A percentile compares a stretch with the other conserved stretches of the same genome.
phyloP scores from a whole-genome alignment of 2,113 vertebrate genomes.

The Saccopteryx bilineata region DNA sequence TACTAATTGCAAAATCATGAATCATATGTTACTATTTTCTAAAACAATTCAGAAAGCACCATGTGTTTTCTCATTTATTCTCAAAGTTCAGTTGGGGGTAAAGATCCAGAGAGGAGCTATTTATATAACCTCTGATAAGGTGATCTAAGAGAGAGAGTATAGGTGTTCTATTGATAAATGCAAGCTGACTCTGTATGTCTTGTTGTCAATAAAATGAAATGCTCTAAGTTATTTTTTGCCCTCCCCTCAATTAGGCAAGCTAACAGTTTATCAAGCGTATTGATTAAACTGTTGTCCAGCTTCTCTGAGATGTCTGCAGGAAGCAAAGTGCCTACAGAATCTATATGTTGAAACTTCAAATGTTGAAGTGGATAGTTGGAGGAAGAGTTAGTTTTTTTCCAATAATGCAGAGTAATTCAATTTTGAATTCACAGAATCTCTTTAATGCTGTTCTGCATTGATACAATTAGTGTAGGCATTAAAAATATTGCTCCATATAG shows the following conservation, averaged over 20 bases:
- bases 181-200: neutral
- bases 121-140: constrained; percentile 38
- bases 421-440: neutral
- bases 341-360: constrained; percentile 44
- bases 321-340: constrained; percentile 51
- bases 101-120: neutral
- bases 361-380: constrained; percentile 19
- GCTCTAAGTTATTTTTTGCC: constrained; percentile 48
- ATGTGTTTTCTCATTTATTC: neutral
- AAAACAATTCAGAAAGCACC: constrained; percentile 39
- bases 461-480: neutral
- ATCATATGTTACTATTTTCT: neutral
- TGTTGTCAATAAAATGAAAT: constrained; percentile 61
- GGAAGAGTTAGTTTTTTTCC: neutral
- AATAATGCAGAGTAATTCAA: constrained; percentile 14
- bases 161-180: neutral
- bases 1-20: neutral
- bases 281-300: constrained; percentile 41
- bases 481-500: neutral
- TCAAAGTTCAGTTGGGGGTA: neutral
- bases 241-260: constrained; percentile 61
- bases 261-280: constrained; percentile 53
- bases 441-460: constrained; percentile 12
- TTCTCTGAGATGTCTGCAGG: constrained; percentile 2
- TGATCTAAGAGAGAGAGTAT: neutral